Percentiles rank a stretch among this genome's conserved stretches.
phyloP scores from a whole-genome alignment of 1,140 invertebrate genomes.

The Dreissena rostriformis region DNA sequence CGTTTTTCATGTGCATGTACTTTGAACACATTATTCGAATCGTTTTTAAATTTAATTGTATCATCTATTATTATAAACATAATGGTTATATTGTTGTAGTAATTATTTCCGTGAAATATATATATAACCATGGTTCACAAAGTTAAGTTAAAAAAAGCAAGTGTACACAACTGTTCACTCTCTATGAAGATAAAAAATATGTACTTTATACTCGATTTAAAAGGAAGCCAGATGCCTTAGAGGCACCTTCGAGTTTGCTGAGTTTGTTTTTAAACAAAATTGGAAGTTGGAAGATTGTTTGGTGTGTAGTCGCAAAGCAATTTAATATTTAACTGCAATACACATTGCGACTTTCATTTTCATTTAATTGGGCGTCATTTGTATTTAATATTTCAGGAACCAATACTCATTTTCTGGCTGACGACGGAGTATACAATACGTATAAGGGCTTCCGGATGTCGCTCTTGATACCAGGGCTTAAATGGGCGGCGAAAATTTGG shows the following conservation, averaged over 20 bases:
- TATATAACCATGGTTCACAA: too few species aligned
- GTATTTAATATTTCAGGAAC: conserved; percentile 72
- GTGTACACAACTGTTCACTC: too few species aligned
- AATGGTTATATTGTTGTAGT: too few species aligned
- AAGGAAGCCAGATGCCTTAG: too few species aligned
- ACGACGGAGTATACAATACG: conserved; percentile 92
- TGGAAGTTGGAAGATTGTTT: background rate
- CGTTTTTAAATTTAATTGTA: too few species aligned
- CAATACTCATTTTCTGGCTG: conserved; percentile 95
- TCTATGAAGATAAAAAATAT: too few species aligned
- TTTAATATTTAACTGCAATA: conserved; percentile 33
- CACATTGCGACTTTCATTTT: conserved; percentile 85
- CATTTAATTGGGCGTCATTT: background rate
- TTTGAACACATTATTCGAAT: background rate
- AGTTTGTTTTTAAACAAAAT: too few species aligned
- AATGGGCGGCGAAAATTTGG: conserved; percentile 94
- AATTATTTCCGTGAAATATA: too few species aligned
- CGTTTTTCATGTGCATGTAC: conserved; percentile 9
- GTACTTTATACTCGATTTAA: too few species aligned
- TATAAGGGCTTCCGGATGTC: conserved; percentile 96
- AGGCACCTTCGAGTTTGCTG: too few species aligned
- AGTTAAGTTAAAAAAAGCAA: too few species aligned
- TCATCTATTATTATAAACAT: too few species aligned
- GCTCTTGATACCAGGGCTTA: conserved; percentile 95
- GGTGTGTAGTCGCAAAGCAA: background rate